phyloP scores from a whole-genome alignment of 2,113 vertebrate genomes.

The Butorides virescens region DNA sequence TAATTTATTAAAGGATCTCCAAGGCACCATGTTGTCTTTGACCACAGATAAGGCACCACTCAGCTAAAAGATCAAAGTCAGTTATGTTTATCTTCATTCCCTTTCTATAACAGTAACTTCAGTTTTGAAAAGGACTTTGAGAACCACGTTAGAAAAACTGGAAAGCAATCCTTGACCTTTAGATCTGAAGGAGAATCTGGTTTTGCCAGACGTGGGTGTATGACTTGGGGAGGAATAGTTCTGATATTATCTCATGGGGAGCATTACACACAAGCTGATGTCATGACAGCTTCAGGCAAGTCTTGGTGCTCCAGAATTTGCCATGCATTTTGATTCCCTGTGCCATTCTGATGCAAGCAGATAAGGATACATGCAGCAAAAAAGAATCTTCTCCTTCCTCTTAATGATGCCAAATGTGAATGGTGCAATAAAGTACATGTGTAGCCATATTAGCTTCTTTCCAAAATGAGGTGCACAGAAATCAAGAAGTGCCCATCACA shows the following conservation, averaged over 20 bases:
- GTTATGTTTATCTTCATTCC: not conserved
- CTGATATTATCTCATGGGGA: not conserved
- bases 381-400: not conserved
- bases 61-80: not conserved
- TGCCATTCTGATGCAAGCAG: not conserved
- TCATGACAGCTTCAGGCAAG: not conserved
- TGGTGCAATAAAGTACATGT: constrained; percentile 27
- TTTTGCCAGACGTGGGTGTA: not conserved
- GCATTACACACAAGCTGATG: not conserved
- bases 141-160: not conserved
- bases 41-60: not conserved
- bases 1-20: not conserved
- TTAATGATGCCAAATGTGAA: constrained; percentile 49
- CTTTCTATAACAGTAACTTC: not conserved
- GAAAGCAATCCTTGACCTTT: not conserved
- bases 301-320: not conserved
- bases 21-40: not conserved
- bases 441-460: constrained; percentile 39
- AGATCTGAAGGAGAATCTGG: not conserved
- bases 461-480: constrained; percentile 54
- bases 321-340: not conserved
- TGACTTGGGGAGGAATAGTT: not conserved
- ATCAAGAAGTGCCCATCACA: constrained; percentile 48
- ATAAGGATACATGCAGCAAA: not conserved
- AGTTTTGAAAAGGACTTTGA: not conserved